Conservation (phyloP, 1,140 invertebrate genomes). For the Zaprionus ghesquierei region DNA sequence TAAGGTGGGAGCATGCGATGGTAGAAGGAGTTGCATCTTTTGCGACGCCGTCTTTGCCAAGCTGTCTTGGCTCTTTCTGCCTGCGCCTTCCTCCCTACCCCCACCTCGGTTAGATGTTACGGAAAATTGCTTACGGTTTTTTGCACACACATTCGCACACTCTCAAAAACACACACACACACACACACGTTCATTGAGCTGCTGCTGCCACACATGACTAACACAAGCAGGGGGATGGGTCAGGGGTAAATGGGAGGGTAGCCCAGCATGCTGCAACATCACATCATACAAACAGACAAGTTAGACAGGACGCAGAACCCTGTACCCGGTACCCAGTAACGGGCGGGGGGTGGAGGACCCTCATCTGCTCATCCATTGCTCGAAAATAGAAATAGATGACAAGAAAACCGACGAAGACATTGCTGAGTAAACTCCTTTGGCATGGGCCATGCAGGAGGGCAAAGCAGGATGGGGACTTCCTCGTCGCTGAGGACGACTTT, state of each 20-base stretch:
- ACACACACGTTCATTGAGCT: conserved; percentile 18
- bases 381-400: conserved; percentile 80
- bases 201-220: conserved; percentile 66
- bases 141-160: conserved; percentile 57
- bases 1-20: not conserved
- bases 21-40: conserved; percentile 50
- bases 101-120: conserved; percentile 73
- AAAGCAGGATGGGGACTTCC: conserved; percentile 16
- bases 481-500: conserved; percentile 71
- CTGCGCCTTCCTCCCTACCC: not conserved
- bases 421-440: conserved; percentile 35
- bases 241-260: not conserved
- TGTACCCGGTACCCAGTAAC: conserved; percentile 11
- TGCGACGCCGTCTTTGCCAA: conserved; percentile 55
- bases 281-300: conserved; percentile 79
- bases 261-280: conserved; percentile 24
- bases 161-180: conserved; percentile 32
- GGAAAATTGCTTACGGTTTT: conserved; percentile 82
- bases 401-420: conserved; percentile 75
- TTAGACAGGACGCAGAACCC: conserved; percentile 53
- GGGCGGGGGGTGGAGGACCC: conserved; percentile 68
- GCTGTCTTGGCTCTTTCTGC: conserved; percentile 57
- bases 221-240: not conserved
- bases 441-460: conserved; percentile 10
- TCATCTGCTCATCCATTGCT: conserved; percentile 76